Conservation (phyloP, 2,888 invertebrate genomes). For the Rhamnusium bicolor region DNA sequence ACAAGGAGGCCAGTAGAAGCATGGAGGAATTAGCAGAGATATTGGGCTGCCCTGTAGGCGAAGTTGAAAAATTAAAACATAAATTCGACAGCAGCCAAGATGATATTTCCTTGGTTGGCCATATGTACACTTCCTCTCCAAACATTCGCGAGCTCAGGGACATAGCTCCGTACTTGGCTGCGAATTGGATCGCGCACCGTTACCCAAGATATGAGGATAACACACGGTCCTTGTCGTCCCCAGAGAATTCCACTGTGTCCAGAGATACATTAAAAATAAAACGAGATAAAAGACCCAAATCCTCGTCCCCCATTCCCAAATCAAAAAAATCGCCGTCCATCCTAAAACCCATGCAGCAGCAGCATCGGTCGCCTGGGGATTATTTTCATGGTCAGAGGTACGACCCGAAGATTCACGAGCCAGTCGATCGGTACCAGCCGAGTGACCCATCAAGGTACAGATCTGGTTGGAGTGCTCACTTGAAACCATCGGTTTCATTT, state of each 20-base stretch:
- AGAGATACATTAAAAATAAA: constrained; percentile 67
- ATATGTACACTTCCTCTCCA: constrained; percentile 87
- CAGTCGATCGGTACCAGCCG: constrained; percentile 84
- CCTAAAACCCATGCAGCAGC: constrained; percentile 63
- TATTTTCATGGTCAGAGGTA: constrained; percentile 78
- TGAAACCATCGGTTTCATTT: constrained; percentile 81
- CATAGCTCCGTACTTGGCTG: constrained; percentile 84
- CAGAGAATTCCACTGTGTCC: constrained; percentile 65
- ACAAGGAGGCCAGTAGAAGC: constrained; percentile 56
- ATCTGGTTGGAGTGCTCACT: constrained; percentile 73
- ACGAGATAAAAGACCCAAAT: constrained; percentile 70
- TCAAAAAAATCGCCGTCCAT: constrained; percentile 67
- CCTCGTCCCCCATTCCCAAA: constrained; percentile 73
- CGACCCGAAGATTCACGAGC: constrained; percentile 84
- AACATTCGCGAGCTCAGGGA: constrained; percentile 84
- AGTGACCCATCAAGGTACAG: constrained; percentile 67
- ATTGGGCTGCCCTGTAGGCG: constrained; percentile 74
- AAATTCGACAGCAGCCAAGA: constrained; percentile 79
- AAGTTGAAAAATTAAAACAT: constrained; percentile 82
- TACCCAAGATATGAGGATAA: constrained; percentile 82
- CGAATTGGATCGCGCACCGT: constrained; percentile 86
- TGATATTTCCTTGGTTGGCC: constrained; percentile 78
- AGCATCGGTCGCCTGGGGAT: constrained; percentile 62
- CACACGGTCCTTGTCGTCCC: constrained; percentile 76
- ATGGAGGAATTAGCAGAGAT: constrained; percentile 66